Percentiles rank a stretch among this genome's conserved stretches.
Conservation (phyloP, 2,888 invertebrate species). For the Cyaniris semiargus region DNA sequence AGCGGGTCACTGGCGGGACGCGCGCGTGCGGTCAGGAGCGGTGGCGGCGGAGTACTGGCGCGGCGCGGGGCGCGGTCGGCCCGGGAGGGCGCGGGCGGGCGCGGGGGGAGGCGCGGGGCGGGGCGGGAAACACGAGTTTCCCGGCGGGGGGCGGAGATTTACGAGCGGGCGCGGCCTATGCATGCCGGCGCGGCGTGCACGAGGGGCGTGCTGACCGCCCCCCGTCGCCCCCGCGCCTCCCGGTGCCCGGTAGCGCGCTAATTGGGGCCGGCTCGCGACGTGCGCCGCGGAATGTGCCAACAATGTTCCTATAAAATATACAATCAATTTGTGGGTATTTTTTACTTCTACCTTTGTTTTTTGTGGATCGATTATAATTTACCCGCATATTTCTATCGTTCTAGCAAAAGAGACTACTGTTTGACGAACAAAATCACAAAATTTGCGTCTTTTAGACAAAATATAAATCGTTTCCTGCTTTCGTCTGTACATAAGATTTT, state of each 20-base stretch:
- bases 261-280: background rate
- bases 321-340: constrained; percentile 13
- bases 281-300: background rate
- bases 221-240: background rate
- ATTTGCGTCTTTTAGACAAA: no score
- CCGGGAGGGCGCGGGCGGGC: constrained; percentile 40
- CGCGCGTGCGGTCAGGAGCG: constrained; percentile 29
- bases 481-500: no score
- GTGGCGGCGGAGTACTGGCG: constrained; percentile 39
- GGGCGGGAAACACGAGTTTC: constrained; percentile 43
- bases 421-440: no score
- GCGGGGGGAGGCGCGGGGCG: constrained; percentile 41
- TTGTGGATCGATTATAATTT: background rate
- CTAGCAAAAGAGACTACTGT: no score
- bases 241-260: background rate
- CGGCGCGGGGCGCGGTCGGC: constrained; percentile 41
- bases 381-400: no score
- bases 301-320: background rate
- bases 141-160: constrained; percentile 56
- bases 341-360: background rate
- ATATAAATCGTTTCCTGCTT: no score
- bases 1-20: constrained; percentile 27
- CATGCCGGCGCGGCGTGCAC: constrained; percentile 59
- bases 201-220: background rate
- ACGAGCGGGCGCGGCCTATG: constrained; percentile 64